phyloP scores from a whole-genome alignment of 2,888 invertebrate species.

The Lithosia quadra region DNA sequence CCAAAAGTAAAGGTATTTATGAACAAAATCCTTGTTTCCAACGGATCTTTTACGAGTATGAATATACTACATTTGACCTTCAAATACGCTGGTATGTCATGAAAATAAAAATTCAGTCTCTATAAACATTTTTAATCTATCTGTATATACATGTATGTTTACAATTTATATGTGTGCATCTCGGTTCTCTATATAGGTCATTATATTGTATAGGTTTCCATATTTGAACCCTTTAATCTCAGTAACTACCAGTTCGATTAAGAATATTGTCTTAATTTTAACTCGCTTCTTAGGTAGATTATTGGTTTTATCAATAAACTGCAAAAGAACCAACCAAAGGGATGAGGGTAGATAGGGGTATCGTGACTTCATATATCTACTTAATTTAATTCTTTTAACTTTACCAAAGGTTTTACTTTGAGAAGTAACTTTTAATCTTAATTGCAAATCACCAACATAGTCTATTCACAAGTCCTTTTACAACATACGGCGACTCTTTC shows the following conservation, averaged over 20 bases:
- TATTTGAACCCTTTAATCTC: too few species aligned
- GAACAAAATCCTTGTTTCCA: constrained; percentile 42
- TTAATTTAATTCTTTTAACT: constrained; percentile 1
- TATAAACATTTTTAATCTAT: background rate
- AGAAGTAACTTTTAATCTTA: background rate
- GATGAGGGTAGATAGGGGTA: background rate
- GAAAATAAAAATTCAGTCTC: background rate
- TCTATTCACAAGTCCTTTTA: background rate
- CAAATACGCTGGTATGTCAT: background rate
- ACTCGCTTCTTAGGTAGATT: too few species aligned
- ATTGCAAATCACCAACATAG: background rate
- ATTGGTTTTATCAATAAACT: too few species aligned
- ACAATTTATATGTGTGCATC: background rate
- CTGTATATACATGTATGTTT: background rate
- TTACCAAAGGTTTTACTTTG: background rate
- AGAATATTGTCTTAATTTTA: too few species aligned
- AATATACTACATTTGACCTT: constrained; percentile 5
- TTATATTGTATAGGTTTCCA: too few species aligned
- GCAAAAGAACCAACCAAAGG: too few species aligned
- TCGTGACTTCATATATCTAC: background rate
- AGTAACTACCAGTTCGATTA: too few species aligned
- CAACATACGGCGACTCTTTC: background rate
- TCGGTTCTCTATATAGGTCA: background rate
- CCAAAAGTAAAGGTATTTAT: constrained; percentile 70
- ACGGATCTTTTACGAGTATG: constrained; percentile 30